Conservation (phyloP, 1,140 invertebrate species). For the Stegodyphus mimosarum region DNA sequence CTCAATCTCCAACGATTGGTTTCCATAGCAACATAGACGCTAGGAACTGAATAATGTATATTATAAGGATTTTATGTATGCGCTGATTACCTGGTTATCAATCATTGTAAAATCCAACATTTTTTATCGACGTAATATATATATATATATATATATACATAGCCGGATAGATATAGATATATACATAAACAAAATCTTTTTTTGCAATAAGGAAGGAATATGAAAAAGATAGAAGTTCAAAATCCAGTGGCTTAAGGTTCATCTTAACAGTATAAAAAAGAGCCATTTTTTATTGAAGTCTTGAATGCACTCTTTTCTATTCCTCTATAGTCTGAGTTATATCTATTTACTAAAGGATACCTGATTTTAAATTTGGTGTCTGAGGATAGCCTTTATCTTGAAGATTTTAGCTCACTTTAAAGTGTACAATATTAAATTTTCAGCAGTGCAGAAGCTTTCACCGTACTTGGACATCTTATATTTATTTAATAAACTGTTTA, state of each 20-base stretch:
- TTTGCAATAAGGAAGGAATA: conserved; percentile 35
- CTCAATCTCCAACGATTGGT: conserved; percentile 56
- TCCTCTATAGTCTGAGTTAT: no score
- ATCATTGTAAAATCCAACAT: conserved; percentile 59
- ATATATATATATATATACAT: conserved; percentile 16
- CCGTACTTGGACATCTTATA: no score
- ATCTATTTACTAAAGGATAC: no score
- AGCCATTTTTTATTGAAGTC: not conserved
- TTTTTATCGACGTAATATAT: conserved; percentile 50
- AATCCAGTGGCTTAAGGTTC: conserved; percentile 30
- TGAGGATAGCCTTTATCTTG: no score
- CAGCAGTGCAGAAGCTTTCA: no score
- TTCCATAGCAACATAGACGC: conserved; percentile 54
- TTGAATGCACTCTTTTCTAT: not conserved
- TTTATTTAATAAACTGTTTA: no score
- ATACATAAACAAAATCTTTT: conserved; percentile 9
- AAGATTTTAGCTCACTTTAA: no score
- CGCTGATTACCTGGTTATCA: conserved; percentile 56
- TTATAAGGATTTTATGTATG: conserved; percentile 58
- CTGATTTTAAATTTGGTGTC: no score
- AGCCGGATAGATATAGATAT: no score
- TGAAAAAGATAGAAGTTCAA: conserved; percentile 33
- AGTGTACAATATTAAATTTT: no score
- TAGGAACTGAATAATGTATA: conserved; percentile 56
- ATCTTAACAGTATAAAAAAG: conserved; percentile 3